Evolutionary conservation across 2,888 invertebrate species (phyloP).

Genomic region (Cephus rjabovi): DNA sequence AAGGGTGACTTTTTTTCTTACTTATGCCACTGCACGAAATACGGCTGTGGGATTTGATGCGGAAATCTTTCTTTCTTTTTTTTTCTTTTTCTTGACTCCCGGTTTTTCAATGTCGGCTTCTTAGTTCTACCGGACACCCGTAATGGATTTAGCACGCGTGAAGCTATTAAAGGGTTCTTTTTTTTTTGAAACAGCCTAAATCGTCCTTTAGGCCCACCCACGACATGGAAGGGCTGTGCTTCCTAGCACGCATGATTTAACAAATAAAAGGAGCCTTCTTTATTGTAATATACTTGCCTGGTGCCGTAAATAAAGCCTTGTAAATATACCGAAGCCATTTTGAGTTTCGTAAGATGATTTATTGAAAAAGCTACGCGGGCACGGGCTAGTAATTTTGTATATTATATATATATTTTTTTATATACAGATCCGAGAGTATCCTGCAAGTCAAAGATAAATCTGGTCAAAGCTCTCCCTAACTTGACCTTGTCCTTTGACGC

Average conservation of each 20-base stretch:
- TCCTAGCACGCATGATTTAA: constrained; percentile 3
- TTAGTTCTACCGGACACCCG: constrained; percentile 32
- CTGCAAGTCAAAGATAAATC: too few species aligned
- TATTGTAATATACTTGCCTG: too few species aligned
- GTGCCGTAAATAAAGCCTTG: too few species aligned
- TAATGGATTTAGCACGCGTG: constrained; percentile 36
- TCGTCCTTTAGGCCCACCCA: constrained; percentile 39
- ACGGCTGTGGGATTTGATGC: background rate
- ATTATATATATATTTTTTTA: too few species aligned
- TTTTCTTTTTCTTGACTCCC: background rate
- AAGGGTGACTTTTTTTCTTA: background rate
- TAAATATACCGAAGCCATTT: too few species aligned
- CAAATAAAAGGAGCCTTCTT: too few species aligned
- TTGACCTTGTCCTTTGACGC: background rate
- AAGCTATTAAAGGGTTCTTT: constrained; percentile 40
- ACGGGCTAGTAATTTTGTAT: background rate
- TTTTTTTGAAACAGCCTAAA: too few species aligned
- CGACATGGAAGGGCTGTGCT: constrained; percentile 15
- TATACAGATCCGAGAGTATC: too few species aligned
- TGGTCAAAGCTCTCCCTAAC: background rate
- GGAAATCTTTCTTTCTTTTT: background rate
- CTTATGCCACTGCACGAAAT: background rate
- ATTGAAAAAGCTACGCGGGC: constrained; percentile 13
- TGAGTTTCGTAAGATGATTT: background rate
- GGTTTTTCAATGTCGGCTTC: background rate